Evolutionary conservation across 2,888 invertebrate species (phyloP), one percentile per base, ranked within the genome.

Genomic region (Dorcus hopei): DNA sequence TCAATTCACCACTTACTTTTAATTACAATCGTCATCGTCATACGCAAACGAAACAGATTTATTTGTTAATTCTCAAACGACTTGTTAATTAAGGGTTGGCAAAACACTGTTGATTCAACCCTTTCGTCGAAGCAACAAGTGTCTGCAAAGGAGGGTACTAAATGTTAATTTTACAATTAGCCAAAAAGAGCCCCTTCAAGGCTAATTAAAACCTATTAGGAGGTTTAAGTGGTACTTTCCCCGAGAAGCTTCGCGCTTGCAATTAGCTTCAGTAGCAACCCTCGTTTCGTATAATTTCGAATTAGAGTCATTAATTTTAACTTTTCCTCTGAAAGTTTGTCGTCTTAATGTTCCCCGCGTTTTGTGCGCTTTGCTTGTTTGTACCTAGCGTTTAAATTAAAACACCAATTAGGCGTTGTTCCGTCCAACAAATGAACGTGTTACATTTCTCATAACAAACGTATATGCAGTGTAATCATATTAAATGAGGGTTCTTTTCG

Each of bases 141-240:
- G 11, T 11, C 42, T 14, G 11, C 42, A 42, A 11, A 42, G 42
- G 70, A 67, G 69, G 69, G 71, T 67, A 68, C 61, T 63, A 65
- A 69, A 71, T 72, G 73, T 70, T 71, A 73, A 73, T 72, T 72
- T 65, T 52, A 54, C 67, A 72, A 72, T 72, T 71, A 72, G 67
- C 69, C 67, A 9, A 16, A 62, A 68, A 67, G 65, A 57, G 58
- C 63, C 68, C 66, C 69, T 69, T 63, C 61, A 57, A 62, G 64
- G 58, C 68, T 72, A 73, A 72, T 73, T 73, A 73, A 72, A 72
- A 71, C 66, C 70, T 66, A 70, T 70, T 70, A 71, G 64, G 57
- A 64, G 57, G 60, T 62, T 65, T 63, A 66, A 68, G 69, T 63
- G 64, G 66, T 45, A 19, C 42, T 14, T 42, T 42, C 16, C 16